Evolutionary conservation across 2,888 invertebrate genomes (phyloP).

Genomic region (Drosophila sordidula): DNA sequence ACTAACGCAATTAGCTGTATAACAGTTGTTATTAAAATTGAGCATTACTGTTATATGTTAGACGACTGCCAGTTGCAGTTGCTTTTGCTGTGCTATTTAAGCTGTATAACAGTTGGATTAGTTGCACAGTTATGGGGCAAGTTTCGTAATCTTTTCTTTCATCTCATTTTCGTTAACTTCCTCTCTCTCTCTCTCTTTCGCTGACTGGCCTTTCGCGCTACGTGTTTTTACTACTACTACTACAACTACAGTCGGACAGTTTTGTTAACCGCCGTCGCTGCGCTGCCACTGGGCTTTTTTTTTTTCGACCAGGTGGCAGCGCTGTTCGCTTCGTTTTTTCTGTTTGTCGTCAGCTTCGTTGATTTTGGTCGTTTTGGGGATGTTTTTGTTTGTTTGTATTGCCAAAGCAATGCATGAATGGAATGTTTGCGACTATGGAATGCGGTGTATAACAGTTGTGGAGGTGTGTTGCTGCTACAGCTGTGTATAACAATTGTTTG

Average conservation of each 20-base stretch:
- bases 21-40: conserved; percentile 59
- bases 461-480: not conserved
- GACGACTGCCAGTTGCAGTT: conserved; percentile 6
- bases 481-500: not conserved
- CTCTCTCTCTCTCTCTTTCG: not conserved
- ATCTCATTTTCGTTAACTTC: not conserved
- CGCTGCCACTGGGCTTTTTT: conserved; percentile 7
- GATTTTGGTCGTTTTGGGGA: conserved; percentile 8
- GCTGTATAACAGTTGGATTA: conserved; percentile 29
- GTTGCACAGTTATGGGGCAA: conserved; percentile 19
- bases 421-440: conserved; percentile 48
- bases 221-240: conserved; percentile 2
- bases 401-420: conserved; percentile 17
- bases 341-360: conserved; percentile 27
- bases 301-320: conserved; percentile 12
- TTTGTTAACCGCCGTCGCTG: conserved; percentile 43
- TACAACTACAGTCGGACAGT: conserved; percentile 45
- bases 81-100: conserved; percentile 17
- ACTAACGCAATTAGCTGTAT: conserved; percentile 26
- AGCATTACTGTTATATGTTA: conserved; percentile 58
- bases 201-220: not conserved
- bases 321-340: conserved; percentile 45
- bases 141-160: conserved; percentile 18
- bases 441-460: conserved; percentile 40
- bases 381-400: conserved; percentile 5